Conservation (phyloP, 2,113 vertebrate species). For the Pachycephala philippinensis region DNA sequence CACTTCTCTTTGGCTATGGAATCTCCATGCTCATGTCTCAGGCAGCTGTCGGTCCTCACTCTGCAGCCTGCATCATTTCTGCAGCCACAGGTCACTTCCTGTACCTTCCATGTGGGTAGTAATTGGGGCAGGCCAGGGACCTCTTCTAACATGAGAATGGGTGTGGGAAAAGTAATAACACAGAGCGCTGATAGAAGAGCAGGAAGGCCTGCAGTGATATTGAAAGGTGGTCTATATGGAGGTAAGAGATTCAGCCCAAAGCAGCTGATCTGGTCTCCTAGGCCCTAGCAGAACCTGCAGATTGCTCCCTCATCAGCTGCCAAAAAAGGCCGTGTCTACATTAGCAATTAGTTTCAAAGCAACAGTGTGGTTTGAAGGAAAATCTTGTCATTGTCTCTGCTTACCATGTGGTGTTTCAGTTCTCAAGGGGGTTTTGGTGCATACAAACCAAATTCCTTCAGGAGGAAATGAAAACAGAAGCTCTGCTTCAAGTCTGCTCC, state of each 20-base stretch:
- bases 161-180: not conserved
- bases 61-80: not conserved
- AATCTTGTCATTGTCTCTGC: slow-evolving; percentile 1
- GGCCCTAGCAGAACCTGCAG: not conserved
- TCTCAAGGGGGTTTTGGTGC: not conserved
- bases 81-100: not conserved
- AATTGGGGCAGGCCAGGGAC: not conserved
- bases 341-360: not conserved
- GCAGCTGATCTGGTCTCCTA: not conserved
- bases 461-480: not conserved
- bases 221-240: not conserved
- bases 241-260: not conserved
- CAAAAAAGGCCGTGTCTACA: not conserved
- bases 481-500: not conserved
- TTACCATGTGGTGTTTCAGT: not conserved
- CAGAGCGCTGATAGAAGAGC: not conserved
- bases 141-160: not conserved
- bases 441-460: slow-evolving; percentile 5
- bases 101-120: fast-evolving
- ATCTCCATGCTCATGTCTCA: not conserved
- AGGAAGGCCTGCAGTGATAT: not conserved
- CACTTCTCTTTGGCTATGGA: not conserved
- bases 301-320: not conserved
- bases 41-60: not conserved
- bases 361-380: not conserved